These are phyloP conservation scores for Ophion ellenae DNA, from an alignment of 2,888 invertebrate species.

Conservation along the genomic window DNA sequence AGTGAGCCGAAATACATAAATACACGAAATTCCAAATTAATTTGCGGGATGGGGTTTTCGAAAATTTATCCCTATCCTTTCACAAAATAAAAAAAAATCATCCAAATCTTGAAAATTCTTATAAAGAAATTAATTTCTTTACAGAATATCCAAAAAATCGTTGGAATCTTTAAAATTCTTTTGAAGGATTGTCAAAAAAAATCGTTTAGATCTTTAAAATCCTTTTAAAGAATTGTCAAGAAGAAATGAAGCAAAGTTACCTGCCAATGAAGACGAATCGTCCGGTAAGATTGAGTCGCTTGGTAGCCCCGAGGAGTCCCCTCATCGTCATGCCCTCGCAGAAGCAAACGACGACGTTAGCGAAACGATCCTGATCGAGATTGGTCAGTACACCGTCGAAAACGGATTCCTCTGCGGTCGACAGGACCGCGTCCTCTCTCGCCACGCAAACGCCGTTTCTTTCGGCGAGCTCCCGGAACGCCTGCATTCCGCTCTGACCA, in stretches of 20 bases:
- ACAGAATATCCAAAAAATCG: no score
- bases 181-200: no score
- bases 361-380: conserved; percentile 85
- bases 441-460: conserved; percentile 90
- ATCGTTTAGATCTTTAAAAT: background rate
- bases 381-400: conserved; percentile 86
- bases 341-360: conserved; percentile 90
- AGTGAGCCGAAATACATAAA: no score
- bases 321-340: conserved; percentile 91
- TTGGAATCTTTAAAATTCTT: no score
- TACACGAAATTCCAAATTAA: no score
- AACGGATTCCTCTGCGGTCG: conserved; percentile 86
- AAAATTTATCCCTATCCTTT: no score
- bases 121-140: no score
- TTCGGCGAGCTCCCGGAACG: conserved; percentile 89
- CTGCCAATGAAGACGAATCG: conserved; percentile 88
- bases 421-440: conserved; percentile 87
- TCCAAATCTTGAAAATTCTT: no score
- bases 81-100: no score
- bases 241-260: conserved; percentile 82
- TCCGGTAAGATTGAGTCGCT: conserved; percentile 85
- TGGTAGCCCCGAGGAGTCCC: conserved; percentile 87
- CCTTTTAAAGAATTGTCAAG: background rate
- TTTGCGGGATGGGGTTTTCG: no score
- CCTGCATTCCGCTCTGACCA: conserved; percentile 90